Base-by-base conservation (phyloP, 2,113 vertebrate genomes). In the Bungarus multicinctus region DNA sequence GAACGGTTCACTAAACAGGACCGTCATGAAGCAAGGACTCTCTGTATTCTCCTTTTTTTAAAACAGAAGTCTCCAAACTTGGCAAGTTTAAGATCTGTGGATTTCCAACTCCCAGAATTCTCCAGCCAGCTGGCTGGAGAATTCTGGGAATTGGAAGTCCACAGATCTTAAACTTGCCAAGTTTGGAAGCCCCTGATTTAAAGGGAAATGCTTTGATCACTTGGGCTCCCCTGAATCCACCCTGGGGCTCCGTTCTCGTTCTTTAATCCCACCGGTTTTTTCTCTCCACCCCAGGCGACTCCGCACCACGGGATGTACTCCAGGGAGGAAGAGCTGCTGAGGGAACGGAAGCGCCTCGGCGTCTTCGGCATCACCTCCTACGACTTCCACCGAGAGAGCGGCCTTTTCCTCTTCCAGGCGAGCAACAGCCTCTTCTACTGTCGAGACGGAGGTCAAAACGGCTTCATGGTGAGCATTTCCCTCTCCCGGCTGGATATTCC, bases 381-480 rank as follows among this genome's bases (percentile, higher is more conserved):
- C 0, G 99, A 99, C 97, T 99, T 99, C 97, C 99, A 99, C 94
- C 96, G 98, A 1, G 98, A 98, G 94, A 99, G 98, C 0, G 99
- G 99, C 95, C 98, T 99, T 25, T 99, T 99, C 98, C 99, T 99
- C 58, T 99, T 99, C 97, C 99, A 99, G 98, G 99, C 99, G 96
- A 99, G 98, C 98, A 99, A 99, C 94, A 99, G 99, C 97, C 98
- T 99, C 95, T 99, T 99, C 95, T 99, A 99, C 92, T 99, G 99
- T 95, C 98, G 98, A 20, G 99, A 99, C 0, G 99, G 99, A 0
- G 98, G 98, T 95, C 98, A 98, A 96, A 99, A 99, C 0, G 98
- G 99, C 18, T 99, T 99, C 97, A 98, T 99, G 93, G 99, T 99
- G 98, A 98, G 99, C 2, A 0, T 5, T 57, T 22, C 47, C 47